Evolutionary conservation across 2,113 vertebrate species (phyloP), one percentile per base, ranked within the genome.

Genomic region (Scomber scombrus): DNA sequence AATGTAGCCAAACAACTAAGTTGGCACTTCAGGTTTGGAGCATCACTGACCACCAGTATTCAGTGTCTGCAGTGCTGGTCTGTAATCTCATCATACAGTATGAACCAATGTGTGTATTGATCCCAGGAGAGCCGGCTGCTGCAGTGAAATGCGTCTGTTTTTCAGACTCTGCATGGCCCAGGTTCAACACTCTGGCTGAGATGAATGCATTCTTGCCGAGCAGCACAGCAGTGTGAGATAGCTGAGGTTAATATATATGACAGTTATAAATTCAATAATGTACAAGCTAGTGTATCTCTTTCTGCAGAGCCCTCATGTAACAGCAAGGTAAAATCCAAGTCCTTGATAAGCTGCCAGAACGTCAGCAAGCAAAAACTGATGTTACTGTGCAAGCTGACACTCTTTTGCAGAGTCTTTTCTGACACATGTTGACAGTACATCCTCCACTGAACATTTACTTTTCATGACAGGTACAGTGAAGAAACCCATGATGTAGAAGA

Each of bases 221-320:
- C 71, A 69, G 78, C 68, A 31, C 64, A 58, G 72, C 46, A 1
- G 51, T 7, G 23, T 49, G 43, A 81, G 65, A 78, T 58, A 76
- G 77, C 67, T 19, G 21, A 80, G 72, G 82, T 87, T 79, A 88
- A 85, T 84, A 72, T 72, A 77, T 63, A 54, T 76, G 74, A 75
- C 67, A 47, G 60, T 63, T 80, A 61, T 47, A 64, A 80, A 87
- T 81, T 79, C 51, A 85, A 74, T 71, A 82, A 69, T 19, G 40
- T 29, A 75, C 34, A 68, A 31, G 12, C 11, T 5, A 50, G 56
- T 73, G 69, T 54, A 47, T 75, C 54, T 82, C 65, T 73, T 73
- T 86, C 64, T 23, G 76, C n/a, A 29, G 31, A 64, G 65, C 5
- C 7, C 7, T 34, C 66, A 16, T 82, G 61, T 58, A 84, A 62